phyloP scores from a whole-genome alignment of 2,797 vertebrate genomes.

The Coreius guichenoti region DNA sequence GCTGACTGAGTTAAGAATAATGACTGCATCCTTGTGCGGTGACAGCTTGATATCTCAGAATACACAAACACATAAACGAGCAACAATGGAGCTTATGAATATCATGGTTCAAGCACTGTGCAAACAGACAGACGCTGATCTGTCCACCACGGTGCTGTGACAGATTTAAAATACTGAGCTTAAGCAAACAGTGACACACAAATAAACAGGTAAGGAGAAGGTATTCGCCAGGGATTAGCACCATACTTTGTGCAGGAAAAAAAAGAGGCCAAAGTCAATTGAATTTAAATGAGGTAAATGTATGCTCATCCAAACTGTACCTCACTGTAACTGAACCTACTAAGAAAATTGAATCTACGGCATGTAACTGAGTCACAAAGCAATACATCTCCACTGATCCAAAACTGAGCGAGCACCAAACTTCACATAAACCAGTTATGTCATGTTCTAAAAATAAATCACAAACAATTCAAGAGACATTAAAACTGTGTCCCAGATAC shows the following conservation, averaged over 20 bases:
- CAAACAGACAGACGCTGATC: slow-evolving; percentile 34
- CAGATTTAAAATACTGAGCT: slow-evolving; percentile 42
- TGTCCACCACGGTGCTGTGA: slow-evolving; percentile 39
- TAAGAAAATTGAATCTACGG: slow-evolving; percentile 38
- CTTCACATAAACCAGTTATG: slow-evolving; percentile 44
- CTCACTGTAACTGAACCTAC: slow-evolving; percentile 39
- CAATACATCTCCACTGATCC: slow-evolving; percentile 37
- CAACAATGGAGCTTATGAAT: slow-evolving; percentile 50
- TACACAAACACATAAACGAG: slow-evolving; percentile 47
- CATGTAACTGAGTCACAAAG: slow-evolving; percentile 26
- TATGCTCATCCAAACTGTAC: slow-evolving; percentile 28
- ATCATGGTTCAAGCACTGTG: slow-evolving; percentile 34
- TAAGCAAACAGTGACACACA: slow-evolving; percentile 14
- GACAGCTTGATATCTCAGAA: slow-evolving; percentile 58
- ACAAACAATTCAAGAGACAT: slow-evolving; percentile 43
- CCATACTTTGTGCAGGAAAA: background rate
- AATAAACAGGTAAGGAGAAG: slow-evolving; percentile 49
- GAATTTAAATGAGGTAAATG: slow-evolving; percentile 38
- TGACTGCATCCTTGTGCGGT: slow-evolving; percentile 53
- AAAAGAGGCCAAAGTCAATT: slow-evolving; percentile 16
- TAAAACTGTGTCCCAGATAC: slow-evolving; percentile 46
- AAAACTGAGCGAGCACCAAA: slow-evolving; percentile 30
- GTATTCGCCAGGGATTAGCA: slow-evolving; percentile 22
- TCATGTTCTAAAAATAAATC: slow-evolving; percentile 44
- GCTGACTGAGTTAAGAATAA: slow-evolving; percentile 58